Conservation (phyloP, 1,140 invertebrate species). For the Phortica variegata region DNA sequence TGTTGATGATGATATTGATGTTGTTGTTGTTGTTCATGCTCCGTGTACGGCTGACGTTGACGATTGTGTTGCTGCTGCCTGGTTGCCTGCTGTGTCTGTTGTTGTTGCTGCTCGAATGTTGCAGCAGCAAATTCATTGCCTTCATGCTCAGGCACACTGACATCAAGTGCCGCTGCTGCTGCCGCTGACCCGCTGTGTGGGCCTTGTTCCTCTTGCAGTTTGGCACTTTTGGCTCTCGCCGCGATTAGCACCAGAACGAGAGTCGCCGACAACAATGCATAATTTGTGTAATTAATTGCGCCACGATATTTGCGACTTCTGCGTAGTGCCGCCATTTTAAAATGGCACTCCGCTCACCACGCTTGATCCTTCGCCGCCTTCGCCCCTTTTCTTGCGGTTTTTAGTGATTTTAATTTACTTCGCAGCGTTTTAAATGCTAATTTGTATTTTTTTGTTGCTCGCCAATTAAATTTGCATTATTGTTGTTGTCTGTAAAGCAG, state of each 20-base stretch:
- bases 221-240: conserved; percentile 41
- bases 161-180: background rate
- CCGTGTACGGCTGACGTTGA: conserved; percentile 5
- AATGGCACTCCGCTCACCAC: conserved; percentile 3
- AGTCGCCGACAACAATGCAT: conserved; percentile 34
- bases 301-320: conserved; percentile 21
- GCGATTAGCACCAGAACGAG: conserved; percentile 43
- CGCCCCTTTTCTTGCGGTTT: background rate
- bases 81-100: conserved; percentile 4
- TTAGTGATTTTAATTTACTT: conserved; percentile 2
- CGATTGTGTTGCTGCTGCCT: too few relatives aligned
- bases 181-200: background rate
- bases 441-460: conserved; percentile 4
- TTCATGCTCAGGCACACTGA: too few relatives aligned
- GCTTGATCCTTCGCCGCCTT: background rate
- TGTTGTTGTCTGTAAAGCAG: too few relatives aligned
- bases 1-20: background rate
- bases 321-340: conserved; percentile 14
- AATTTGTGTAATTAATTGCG: conserved; percentile 33
- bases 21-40: background rate
- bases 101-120: conserved; percentile 1
- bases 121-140: conserved; percentile 4
- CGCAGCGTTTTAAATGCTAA: conserved; percentile 1
- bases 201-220: conserved; percentile 23
- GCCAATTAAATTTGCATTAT: too few relatives aligned